Base-by-base conservation (phyloP, 1,140 invertebrate genomes). In the Forficula auricularia region DNA sequence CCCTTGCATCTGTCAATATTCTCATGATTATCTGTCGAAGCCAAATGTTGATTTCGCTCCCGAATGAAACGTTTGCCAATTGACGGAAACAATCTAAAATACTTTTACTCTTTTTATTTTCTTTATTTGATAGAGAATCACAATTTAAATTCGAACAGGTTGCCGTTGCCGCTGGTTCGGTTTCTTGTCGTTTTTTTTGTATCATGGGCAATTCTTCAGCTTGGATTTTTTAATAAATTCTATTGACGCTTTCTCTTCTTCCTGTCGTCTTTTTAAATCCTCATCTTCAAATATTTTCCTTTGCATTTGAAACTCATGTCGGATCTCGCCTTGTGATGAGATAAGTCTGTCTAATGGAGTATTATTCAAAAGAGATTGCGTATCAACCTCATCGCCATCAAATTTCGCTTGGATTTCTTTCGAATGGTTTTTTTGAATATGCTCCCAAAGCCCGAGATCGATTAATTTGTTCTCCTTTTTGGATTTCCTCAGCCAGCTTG, bases 401-500 rank as follows among this genome's bases (percentile, higher is more conserved):
- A 70, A 54, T 55, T 78, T 75, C 33, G 58, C 70, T 52, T 72
- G 59, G 9, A 84, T 67, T 57, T 80, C 70, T 33, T 68, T 61
- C 1, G 75, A 62, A 59, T 80, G 84, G 50, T 68, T 67, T 12
- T 63, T 59, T 54, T 75, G 63, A 13, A 86, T 77, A 38, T 70
- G 64, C 44, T 71, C 57, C 80, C 81, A 85, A 7, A 81, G 67
- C 38, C 64, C 59, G 48, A 64, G 58, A 58, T 86, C 77, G 13
- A 85, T 66, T 44, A 84, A 57, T 42, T 65, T 72, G 43, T 75
- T 73, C 42, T 70, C 68, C 59, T 75, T 80, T 49, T 72, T 72
- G 32, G 75, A 68, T 49, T 61, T 70, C 53, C 82, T 64, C 2
- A 79, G 64, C 81, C 80, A 86, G 47, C 74, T 77, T 48, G 75